phyloP scores from a whole-genome alignment of 2,113 vertebrate species.

The Semnornis frantzii region DNA sequence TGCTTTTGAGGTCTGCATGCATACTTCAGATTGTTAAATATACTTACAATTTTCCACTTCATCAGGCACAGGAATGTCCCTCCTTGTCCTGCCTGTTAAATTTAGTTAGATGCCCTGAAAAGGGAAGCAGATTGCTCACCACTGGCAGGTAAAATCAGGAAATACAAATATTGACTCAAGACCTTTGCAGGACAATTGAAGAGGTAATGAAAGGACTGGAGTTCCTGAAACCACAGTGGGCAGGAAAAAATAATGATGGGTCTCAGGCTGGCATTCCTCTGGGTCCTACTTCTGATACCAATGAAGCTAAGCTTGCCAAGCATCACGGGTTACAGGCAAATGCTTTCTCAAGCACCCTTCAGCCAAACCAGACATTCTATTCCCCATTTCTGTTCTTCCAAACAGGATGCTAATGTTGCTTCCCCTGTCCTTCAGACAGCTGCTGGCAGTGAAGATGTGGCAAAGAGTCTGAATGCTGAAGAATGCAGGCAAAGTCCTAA shows the following conservation, averaged over 20 bases:
- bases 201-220: conserved; percentile 70
- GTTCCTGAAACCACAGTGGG: conserved; percentile 50
- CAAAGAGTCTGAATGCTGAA: neutral
- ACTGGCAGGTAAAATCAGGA: conserved; percentile 73
- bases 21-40: conserved; percentile 66
- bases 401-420: neutral
- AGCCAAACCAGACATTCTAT: neutral
- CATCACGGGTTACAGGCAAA: neutral
- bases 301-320: neutral
- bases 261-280: neutral
- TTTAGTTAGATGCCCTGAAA: conserved; percentile 69
- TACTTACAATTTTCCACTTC: conserved; percentile 35
- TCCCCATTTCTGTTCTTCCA: neutral
- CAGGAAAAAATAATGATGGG: conserved; percentile 47
- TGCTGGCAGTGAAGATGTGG: neutral
- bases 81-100: conserved; percentile 61
- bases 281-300: neutral
- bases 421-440: neutral
- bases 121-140: conserved; percentile 59
- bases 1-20: conserved; percentile 48
- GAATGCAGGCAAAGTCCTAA: rapidly evolving
- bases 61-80: conserved; percentile 17
- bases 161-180: conserved; percentile 80
- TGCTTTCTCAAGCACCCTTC: conserved; percentile 16
- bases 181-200: conserved; percentile 74